A percentile compares a stretch with the other conserved stretches of the same genome.
These are phyloP conservation scores for Dryococelus australis DNA, from an alignment of 2,888 invertebrate genomes.

Conservation along the genomic window DNA sequence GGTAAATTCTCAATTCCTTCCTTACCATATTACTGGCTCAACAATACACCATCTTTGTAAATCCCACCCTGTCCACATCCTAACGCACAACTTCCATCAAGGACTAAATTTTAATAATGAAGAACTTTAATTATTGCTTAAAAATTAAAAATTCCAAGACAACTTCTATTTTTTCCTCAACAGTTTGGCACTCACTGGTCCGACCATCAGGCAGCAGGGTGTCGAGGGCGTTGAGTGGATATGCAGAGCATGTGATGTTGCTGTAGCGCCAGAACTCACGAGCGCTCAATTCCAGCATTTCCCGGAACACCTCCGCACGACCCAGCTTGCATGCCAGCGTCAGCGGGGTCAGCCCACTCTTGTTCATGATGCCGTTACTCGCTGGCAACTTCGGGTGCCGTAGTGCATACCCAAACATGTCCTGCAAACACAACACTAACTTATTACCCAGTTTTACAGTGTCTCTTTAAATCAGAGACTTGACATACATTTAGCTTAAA, in stretches of 20 bases:
- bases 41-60: too few relatives aligned
- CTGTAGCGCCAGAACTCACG: conserved; percentile 99
- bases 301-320: conserved; percentile 94
- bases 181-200: conserved; percentile 75
- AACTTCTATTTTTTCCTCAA: too few relatives aligned
- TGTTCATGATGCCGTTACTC: conserved; percentile 88
- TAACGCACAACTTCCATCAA: too few relatives aligned
- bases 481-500: too few relatives aligned
- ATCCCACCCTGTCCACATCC: too few relatives aligned
- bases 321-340: conserved; percentile 97
- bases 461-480: neutral
- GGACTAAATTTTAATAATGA: too few relatives aligned
- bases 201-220: conserved; percentile 93
- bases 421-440: conserved; percentile 64
- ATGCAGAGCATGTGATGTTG: conserved; percentile 97
- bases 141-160: too few relatives aligned
- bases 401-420: conserved; percentile 98
- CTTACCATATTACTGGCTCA: too few relatives aligned
- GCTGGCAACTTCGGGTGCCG: conserved; percentile 94
- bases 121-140: too few relatives aligned
- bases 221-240: conserved; percentile 95
- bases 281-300: conserved; percentile 95
- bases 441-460: neutral
- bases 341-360: conserved; percentile 90
- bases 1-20: too few relatives aligned